phyloP scores from a whole-genome alignment of 2,797 vertebrate species.

The Coregonus suidteri region DNA sequence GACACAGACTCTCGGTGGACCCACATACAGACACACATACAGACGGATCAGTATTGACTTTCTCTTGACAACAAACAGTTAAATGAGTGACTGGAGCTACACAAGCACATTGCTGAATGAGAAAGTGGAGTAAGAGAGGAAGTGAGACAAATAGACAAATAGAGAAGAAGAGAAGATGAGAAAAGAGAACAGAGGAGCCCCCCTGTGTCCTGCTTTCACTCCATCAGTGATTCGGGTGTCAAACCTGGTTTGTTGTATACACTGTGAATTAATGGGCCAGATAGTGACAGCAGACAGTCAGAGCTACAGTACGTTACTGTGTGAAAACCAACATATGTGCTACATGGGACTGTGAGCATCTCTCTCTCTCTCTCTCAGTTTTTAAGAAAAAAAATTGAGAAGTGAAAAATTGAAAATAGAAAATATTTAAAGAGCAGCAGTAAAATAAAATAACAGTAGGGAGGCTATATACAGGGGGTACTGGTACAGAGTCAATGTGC shows the following conservation, averaged over 20 bases:
- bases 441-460: no score
- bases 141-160: background rate
- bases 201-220: conserved; percentile 23
- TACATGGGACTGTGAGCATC: background rate
- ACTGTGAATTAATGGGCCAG: conserved; percentile 42
- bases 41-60: background rate
- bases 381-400: no score
- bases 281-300: conserved; percentile 43
- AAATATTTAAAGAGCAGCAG: no score
- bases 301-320: conserved; percentile 28
- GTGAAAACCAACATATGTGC: conserved; percentile 44
- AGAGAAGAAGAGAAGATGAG: background rate
- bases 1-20: background rate
- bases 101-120: background rate
- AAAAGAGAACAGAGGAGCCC: background rate
- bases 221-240: conserved; percentile 22
- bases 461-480: no score
- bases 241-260: conserved; percentile 55
- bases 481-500: no score
- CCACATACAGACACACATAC: conserved; percentile 15
- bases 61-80: background rate
- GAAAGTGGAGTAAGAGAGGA: background rate
- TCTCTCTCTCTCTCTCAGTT: no score
- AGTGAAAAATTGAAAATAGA: no score
- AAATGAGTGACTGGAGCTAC: background rate